Conservation (phyloP, 2,888 invertebrate genomes). For the Ophion costatus region DNA sequence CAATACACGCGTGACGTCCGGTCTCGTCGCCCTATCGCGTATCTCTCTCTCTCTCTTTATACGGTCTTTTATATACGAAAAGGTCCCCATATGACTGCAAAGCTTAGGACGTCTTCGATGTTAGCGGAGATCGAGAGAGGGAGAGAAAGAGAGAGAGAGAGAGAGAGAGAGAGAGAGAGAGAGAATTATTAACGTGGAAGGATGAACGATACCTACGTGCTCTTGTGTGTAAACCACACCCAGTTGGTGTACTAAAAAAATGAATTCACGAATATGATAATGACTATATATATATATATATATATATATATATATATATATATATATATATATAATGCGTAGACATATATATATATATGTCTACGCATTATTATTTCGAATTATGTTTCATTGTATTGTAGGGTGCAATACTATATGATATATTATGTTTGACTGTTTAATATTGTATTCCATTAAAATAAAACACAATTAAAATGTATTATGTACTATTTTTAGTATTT, state of each 20-base stretch:
- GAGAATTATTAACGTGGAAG: conserved; percentile 12
- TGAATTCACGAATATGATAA: not conserved
- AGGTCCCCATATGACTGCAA: conserved; percentile 4
- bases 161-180: not conserved
- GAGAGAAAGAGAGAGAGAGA: not conserved
- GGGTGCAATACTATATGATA: no score
- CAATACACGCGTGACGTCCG: conserved; percentile 80
- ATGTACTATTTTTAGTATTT: no score
- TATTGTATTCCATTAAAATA: no score
- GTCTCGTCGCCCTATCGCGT: conserved; percentile 70
- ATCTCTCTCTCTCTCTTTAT: conserved; percentile 10
- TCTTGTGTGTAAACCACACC: not conserved
- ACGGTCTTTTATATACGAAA: conserved; percentile 8
- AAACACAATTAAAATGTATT: no score
- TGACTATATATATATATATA: not conserved
- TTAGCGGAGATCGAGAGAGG: not conserved
- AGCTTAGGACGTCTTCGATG: conserved; percentile 7
- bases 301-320: conserved; percentile 8
- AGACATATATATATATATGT: conserved; percentile 11
- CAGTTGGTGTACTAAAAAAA: not conserved
- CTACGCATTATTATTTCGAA: not conserved
- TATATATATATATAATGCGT: not conserved
- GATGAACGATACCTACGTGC: conserved; percentile 11
- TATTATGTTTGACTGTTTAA: no score
- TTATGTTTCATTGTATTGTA: no score